Conservation (phyloP, 64 coral and sea anemone genomes). For the Actinia tenebrosa region DNA sequence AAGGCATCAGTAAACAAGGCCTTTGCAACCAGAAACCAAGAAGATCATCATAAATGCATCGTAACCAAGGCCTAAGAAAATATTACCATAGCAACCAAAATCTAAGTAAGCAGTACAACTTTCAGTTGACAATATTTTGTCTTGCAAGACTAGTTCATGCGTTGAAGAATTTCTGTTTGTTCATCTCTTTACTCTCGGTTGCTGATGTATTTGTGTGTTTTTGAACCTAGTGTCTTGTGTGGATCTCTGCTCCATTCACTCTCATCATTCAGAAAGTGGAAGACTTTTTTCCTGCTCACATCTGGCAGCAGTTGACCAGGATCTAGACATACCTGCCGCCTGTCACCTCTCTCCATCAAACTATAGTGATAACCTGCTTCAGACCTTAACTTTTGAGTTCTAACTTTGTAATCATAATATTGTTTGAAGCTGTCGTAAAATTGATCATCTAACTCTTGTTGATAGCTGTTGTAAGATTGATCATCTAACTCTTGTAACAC, state of each 20-base stretch:
- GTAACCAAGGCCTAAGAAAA: too few relatives aligned
- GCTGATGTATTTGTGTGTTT: not conserved
- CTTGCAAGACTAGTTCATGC: not conserved
- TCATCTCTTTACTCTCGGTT: not conserved
- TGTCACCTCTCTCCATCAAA: not conserved
- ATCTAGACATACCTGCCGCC: not conserved
- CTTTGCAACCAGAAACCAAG: not conserved
- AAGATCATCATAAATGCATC: too few relatives aligned
- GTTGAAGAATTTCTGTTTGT: not conserved
- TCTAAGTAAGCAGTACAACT: not conserved
- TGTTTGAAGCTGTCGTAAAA: not conserved
- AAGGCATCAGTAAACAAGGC: not conserved
- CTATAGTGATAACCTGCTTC: too few relatives aligned
- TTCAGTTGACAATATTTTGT: too few relatives aligned
- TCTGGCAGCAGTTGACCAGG: slow-evolving; percentile 85
- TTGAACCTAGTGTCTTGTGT: slow-evolving; percentile 57
- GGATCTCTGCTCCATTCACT: slow-evolving; percentile 86
- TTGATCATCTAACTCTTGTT: not conserved
- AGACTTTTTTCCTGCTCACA: slow-evolving; percentile 97
- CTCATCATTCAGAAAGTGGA: slow-evolving; percentile 94
- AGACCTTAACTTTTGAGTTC: not conserved
- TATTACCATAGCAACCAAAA: too few relatives aligned
- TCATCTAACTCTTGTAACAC: not conserved
- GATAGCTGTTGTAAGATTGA: not conserved
- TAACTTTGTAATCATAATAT: not conserved